These are phyloP conservation scores for Sebastes minor DNA, from an alignment of 2,797 vertebrate species.

Conservation along the genomic window DNA sequence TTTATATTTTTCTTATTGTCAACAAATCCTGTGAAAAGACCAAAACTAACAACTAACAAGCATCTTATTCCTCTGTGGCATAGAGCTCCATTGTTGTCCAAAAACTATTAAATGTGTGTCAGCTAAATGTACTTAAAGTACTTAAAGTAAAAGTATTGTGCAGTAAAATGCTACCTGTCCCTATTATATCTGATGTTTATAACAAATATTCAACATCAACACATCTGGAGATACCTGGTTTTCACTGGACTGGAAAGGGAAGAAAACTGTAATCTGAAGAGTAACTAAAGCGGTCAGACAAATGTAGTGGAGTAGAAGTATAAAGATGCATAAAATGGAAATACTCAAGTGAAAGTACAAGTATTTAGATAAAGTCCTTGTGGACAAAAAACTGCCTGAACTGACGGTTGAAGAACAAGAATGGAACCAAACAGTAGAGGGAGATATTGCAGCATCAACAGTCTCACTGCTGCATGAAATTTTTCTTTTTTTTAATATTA, in stretches of 20 bases:
- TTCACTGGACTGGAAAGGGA: background rate
- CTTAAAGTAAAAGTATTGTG: too few relatives aligned
- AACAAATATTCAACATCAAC: background rate
- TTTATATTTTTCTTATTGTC: too few relatives aligned
- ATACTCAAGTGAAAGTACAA: background rate
- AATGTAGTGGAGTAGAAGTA: too few relatives aligned
- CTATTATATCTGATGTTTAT: background rate
- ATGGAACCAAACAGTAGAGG: slow-evolving; percentile 23
- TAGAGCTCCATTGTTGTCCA: too few relatives aligned
- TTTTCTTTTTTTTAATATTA: background rate
- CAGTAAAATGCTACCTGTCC: too few relatives aligned
- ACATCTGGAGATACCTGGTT: background rate
- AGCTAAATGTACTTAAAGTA: too few relatives aligned
- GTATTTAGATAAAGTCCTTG: background rate
- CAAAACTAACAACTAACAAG: too few relatives aligned
- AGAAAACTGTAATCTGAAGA: background rate
- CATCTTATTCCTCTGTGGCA: too few relatives aligned
- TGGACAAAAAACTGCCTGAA: background rate
- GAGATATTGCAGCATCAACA: background rate
- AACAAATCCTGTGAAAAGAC: too few relatives aligned
- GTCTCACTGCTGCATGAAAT: background rate
- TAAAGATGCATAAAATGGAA: background rate
- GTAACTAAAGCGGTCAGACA: background rate
- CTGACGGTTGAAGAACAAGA: background rate
- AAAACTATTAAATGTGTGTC: too few relatives aligned